Conservation (phyloP, 2,888 invertebrate genomes). For the Dione vanillae region DNA sequence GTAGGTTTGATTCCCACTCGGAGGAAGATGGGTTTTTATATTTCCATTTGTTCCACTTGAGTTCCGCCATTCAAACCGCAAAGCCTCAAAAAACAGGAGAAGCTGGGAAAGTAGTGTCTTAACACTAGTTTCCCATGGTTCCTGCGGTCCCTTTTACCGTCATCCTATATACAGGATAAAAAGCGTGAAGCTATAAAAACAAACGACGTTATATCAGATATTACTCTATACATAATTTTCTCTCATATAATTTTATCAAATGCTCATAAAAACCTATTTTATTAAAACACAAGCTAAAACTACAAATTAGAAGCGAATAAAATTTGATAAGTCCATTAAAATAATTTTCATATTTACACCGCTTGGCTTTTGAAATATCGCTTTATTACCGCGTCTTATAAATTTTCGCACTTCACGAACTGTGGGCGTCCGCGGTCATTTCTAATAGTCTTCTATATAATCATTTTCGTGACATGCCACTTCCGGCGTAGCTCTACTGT, state of each 20-base stretch:
- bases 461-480: conserved; percentile 7
- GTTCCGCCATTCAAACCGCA: too few relatives aligned
- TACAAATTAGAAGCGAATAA: conserved; percentile 21
- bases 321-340: conserved; percentile 9
- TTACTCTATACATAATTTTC: too few relatives aligned
- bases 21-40: too few relatives aligned
- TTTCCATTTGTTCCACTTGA: too few relatives aligned
- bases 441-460: conserved; percentile 3
- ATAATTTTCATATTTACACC: conserved; percentile 6
- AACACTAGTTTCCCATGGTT: too few relatives aligned
- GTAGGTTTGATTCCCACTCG: too few relatives aligned
- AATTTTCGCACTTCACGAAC: not conserved
- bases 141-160: too few relatives aligned
- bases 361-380: not conserved
- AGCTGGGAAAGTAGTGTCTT: too few relatives aligned
- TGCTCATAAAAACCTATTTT: not conserved
- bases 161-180: not conserved
- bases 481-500: conserved; percentile 6
- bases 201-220: not conserved
- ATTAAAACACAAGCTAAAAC: not conserved
- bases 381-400: not conserved
- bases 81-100: too few relatives aligned
- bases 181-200: not conserved
- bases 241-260: conserved; percentile 1
- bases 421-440: not conserved